Evolutionary conservation across 1,140 invertebrate species (phyloP).

Genomic region (Cyclargus thomasi): DNA sequence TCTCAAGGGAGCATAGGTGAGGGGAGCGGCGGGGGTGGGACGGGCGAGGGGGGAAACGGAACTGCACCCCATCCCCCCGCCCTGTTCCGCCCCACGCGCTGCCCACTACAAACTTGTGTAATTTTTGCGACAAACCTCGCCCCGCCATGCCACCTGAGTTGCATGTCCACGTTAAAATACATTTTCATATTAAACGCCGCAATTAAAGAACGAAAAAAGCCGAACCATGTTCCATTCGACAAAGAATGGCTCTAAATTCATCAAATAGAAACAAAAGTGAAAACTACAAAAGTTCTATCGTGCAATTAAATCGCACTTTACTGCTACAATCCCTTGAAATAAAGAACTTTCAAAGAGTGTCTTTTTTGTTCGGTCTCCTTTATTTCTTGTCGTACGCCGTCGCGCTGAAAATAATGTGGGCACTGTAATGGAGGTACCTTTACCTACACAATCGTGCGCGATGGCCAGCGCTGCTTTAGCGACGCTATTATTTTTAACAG

Average conservation of each 20-base stretch:
- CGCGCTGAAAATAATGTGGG: slow-evolving; percentile 57
- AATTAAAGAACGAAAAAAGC: neutral
- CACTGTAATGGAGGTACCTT: slow-evolving; percentile 50
- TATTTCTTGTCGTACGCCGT: slow-evolving; percentile 56
- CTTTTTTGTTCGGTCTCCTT: slow-evolving; percentile 57
- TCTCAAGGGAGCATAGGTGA: slow-evolving; percentile 57
- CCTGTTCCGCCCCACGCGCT: slow-evolving; percentile 34
- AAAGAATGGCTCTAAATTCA: slow-evolving; percentile 50
- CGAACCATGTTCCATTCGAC: slow-evolving; percentile 32
- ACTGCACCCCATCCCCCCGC: slow-evolving; percentile 26
- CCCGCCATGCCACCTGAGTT: slow-evolving; percentile 29
- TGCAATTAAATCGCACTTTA: slow-evolving; percentile 70
- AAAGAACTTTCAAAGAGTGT: slow-evolving; percentile 65
- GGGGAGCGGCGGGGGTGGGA: slow-evolving; percentile 14
- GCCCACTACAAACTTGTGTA: slow-evolving; percentile 54
- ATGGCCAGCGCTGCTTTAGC: slow-evolving; percentile 35
- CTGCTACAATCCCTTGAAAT: slow-evolving; percentile 63
- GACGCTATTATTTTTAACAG: slow-evolving; percentile 35
- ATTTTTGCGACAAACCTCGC: slow-evolving; percentile 52
- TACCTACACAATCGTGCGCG: slow-evolving; percentile 51
- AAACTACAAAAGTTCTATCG: slow-evolving; percentile 52
- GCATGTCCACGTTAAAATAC: slow-evolving; percentile 22
- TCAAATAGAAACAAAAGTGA: slow-evolving; percentile 54
- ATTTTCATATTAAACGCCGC: slow-evolving; percentile 16
- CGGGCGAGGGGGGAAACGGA: slow-evolving; percentile 26